Conservation (phyloP, 2,888 invertebrate genomes). For the Athetis lepigone region DNA sequence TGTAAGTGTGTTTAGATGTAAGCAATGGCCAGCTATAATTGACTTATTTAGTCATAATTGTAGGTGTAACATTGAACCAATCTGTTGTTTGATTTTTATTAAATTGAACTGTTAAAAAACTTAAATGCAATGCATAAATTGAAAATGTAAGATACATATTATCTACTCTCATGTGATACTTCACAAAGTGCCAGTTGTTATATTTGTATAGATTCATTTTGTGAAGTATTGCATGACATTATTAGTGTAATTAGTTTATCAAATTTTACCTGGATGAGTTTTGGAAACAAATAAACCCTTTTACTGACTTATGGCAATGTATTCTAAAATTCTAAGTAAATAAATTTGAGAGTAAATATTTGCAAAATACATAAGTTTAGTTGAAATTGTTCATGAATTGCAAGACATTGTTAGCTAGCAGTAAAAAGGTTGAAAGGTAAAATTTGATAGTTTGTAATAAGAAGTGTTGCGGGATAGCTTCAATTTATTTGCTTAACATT, state of each 20-base stretch:
- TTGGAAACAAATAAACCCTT: slow-evolving; percentile 29
- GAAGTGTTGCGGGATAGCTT: slow-evolving; percentile 66
- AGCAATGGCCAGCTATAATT: slow-evolving; percentile 81
- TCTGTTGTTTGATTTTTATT: slow-evolving; percentile 89
- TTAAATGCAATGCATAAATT: slow-evolving; percentile 90
- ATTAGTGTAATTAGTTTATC: slow-evolving; percentile 73
- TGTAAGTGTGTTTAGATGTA: slow-evolving; percentile 71
- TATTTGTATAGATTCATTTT: slow-evolving; percentile 63
- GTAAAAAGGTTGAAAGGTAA: slow-evolving; percentile 67
- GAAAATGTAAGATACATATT: slow-evolving; percentile 89
- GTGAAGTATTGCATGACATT: slow-evolving; percentile 73
- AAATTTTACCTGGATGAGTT: slow-evolving; percentile 71
- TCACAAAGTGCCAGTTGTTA: slow-evolving; percentile 69
- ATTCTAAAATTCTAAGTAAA: slow-evolving; percentile 5
- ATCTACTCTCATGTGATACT: slow-evolving; percentile 83
- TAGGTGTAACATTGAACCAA: slow-evolving; percentile 80
- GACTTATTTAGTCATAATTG: slow-evolving; percentile 79
- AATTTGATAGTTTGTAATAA: slow-evolving; percentile 74
- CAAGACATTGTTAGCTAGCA: slow-evolving; percentile 8
- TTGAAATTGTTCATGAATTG: not conserved
- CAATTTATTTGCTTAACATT: slow-evolving; percentile 59
- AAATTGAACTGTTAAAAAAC: slow-evolving; percentile 88
- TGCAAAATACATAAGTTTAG: not conserved
- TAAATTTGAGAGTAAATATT: not conserved
- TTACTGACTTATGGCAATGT: slow-evolving; percentile 5